Base-by-base conservation (phyloP, 2,797 vertebrate genomes). In the Argyrosomus regius region DNA sequence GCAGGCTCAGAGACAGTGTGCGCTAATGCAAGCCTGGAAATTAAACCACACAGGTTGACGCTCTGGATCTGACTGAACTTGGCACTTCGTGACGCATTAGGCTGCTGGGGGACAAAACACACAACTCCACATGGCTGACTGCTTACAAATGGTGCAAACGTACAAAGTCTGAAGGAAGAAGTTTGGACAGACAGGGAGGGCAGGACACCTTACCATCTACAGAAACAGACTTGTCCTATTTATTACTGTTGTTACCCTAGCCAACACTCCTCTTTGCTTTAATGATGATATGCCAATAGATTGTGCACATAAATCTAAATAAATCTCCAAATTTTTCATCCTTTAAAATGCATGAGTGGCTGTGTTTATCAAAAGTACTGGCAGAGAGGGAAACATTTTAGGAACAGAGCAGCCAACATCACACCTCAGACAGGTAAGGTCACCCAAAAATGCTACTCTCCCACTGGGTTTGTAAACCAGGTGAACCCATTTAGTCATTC, bases 41-140 rank as follows among this genome's bases (percentile, higher is more conserved):
- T 87, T 68, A 86, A 68, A 68, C 72, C 69, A 74, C 75, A 77
- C 72, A 77, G 20, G 72, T 46, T 39, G 86, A 87, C 77, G 80
- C 86, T 81, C 80, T 50, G 28, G 39, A 80, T 90, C 67, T 78
- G 82, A 92, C 85, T 87, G 85, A 85, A 87, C 79, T 75, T 12
- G 1, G 83, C 74, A 81, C 76, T 62, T 16, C 26, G 72, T 92
- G 84, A 94, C 78, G 91, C 87, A 92, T 39, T 35, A 62, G 43
- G 57, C 74, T 69, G 83, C 81, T 77, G 53, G 72, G 58, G 68
- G 76, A 87, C 80, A 85, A 86, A 71, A 80, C 86, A 89, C 80
- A 87, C 78, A 92, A 74, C 66, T 52, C 85, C 85, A 86, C 65
- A 70, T 88, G 86, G 66, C 58, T 72, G 10, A 62, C 54, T 71